These are phyloP conservation scores for Atherinomorus stipes DNA, from an alignment of 2,113 vertebrate species.

Conservation along the genomic window DNA sequence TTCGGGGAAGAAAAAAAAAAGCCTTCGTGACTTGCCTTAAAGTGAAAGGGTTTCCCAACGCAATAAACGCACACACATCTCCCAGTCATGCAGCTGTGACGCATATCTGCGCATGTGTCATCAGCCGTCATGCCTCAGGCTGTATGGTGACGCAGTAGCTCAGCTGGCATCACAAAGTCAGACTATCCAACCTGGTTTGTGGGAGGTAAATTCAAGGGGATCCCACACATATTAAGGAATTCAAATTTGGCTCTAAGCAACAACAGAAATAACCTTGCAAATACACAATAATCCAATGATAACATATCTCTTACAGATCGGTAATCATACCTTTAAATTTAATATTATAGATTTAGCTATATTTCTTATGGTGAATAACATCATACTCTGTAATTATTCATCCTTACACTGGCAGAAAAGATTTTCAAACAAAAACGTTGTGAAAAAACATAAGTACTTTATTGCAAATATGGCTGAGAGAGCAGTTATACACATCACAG, in stretches of 20 bases:
- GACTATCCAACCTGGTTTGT: conserved; percentile 31
- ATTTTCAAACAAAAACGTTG: background rate
- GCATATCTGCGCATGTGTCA: conserved; percentile 50
- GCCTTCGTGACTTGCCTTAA: conserved; percentile 46
- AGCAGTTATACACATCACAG: too few relatives aligned
- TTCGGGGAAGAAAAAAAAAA: conserved; percentile 28
- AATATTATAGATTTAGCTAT: background rate
- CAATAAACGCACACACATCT: conserved; percentile 23
- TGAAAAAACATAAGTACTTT: too few relatives aligned
- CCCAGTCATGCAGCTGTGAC: conserved; percentile 34
- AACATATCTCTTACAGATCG: background rate
- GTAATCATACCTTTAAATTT: background rate
- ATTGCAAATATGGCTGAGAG: too few relatives aligned
- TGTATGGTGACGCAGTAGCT: conserved; percentile 30
- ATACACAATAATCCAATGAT: background rate
- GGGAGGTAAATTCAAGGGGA: background rate
- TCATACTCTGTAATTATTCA: background rate
- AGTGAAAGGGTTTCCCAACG: conserved; percentile 49
- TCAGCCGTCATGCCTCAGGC: conserved; percentile 18
- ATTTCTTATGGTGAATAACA: background rate
- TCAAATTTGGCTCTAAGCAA: background rate
- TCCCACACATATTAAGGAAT: background rate
- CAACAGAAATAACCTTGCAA: background rate
- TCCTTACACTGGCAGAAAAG: background rate
- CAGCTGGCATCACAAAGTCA: conserved; percentile 33